phyloP scores from a whole-genome alignment of 64 coral and sea anemone genomes.

The Trachythela sp. region DNA sequence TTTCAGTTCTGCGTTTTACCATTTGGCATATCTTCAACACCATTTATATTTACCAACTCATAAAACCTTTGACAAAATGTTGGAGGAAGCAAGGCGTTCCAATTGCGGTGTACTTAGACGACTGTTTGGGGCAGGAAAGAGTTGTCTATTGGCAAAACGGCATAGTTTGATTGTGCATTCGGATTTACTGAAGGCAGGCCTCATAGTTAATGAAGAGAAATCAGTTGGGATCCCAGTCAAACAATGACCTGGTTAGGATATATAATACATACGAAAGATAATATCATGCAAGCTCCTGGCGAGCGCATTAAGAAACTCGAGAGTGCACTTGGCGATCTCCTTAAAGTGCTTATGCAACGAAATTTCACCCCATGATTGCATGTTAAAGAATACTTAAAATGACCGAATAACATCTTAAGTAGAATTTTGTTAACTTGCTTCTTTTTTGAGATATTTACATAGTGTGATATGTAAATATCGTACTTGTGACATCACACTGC shows the following conservation, averaged over 20 bases:
- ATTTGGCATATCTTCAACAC: conserved; percentile 20
- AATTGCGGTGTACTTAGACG: conserved; percentile 44
- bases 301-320: conserved; percentile 28
- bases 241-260: conserved; percentile 33
- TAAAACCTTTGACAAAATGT: conserved; percentile 21
- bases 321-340: neutral
- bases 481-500: too few species aligned
- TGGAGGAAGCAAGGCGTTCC: conserved; percentile 33
- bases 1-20: too few species aligned
- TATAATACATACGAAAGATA: neutral
- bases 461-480: too few species aligned
- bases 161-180: conserved; percentile 27
- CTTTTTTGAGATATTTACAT: too few species aligned
- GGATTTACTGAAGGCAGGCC: conserved; percentile 46
- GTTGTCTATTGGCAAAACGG: conserved; percentile 21
- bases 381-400: too few species aligned
- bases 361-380: too few species aligned
- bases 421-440: too few species aligned
- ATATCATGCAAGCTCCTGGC: conserved; percentile 20
- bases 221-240: conserved; percentile 42
- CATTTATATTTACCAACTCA: conserved; percentile 56
- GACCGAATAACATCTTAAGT: too few species aligned
- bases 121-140: conserved; percentile 35
- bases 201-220: conserved; percentile 45
- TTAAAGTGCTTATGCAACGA: too few species aligned